These are phyloP conservation scores for Tragelaphus imberbis DNA, from an alignment of 2,113 vertebrate species.

Conservation along the genomic window DNA sequence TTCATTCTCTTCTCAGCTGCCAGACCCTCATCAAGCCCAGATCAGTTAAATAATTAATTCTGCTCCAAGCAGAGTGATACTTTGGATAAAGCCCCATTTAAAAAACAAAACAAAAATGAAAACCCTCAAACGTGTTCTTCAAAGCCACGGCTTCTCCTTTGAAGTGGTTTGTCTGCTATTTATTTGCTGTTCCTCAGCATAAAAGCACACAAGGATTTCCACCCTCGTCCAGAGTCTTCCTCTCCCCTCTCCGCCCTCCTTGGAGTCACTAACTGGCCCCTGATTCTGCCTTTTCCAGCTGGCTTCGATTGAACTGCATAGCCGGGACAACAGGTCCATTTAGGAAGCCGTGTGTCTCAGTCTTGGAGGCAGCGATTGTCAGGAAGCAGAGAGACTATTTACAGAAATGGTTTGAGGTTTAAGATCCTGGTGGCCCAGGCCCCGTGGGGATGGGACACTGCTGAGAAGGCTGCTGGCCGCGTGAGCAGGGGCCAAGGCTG, in stretches of 20 bases:
- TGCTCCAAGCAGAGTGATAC: not conserved
- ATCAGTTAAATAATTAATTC: slow-evolving; percentile 57
- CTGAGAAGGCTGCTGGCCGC: not conserved
- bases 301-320: not conserved
- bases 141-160: slow-evolving; percentile 15
- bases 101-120: not conserved
- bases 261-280: not conserved
- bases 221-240: accelerated
- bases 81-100: not conserved
- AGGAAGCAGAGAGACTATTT: not conserved
- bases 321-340: accelerated
- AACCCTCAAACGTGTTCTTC: not conserved
- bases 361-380: not conserved
- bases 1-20: not conserved
- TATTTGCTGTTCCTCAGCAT: not conserved
- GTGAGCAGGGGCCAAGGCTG: not conserved
- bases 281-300: not conserved
- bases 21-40: slow-evolving; percentile 9
- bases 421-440: not conserved
- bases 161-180: not conserved
- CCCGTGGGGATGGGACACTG: not conserved
- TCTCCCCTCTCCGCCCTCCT: accelerated
- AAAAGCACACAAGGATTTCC: not conserved
- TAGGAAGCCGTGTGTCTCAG: not conserved
- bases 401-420: not conserved